Percentiles rank a stretch among this genome's conserved stretches.
phyloP scores from a whole-genome alignment of 2,113 vertebrate genomes.

The Phalacrocorax brasilianus region DNA sequence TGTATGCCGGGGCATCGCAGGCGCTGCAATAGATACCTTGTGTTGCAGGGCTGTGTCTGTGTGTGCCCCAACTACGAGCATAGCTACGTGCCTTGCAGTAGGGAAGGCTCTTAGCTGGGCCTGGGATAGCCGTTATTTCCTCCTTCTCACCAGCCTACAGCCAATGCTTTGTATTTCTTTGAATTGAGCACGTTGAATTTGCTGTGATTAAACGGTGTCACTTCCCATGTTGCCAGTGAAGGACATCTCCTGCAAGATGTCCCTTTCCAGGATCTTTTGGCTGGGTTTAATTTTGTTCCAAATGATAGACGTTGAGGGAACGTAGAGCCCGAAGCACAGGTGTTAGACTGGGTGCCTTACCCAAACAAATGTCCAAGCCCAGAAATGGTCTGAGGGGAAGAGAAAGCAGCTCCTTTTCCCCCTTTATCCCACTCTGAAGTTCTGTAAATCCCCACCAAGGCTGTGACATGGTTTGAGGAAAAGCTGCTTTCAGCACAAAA shows the following conservation, averaged over 20 bases:
- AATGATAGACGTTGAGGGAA: neutral
- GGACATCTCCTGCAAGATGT: neutral
- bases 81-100: rapidly evolving
- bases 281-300: neutral
- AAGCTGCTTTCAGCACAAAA: neutral
- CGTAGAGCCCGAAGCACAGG: neutral
- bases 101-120: neutral
- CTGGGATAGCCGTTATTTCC: neutral
- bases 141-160: neutral
- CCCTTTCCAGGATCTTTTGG: neutral
- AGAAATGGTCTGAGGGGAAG: neutral
- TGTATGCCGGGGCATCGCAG: rapidly evolving
- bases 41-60: neutral
- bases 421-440: neutral
- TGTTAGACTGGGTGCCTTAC: neutral
- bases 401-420: neutral
- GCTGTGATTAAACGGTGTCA: rapidly evolving
- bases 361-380: neutral
- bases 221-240: neutral
- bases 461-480: neutral
- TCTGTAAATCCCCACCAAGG: neutral
- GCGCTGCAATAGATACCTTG: neutral
- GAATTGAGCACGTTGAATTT: rapidly evolving
- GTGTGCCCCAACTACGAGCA: neutral
- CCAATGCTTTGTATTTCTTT: neutral